Evolutionary conservation across 2,113 vertebrate genomes (phyloP).

Genomic region (Urocolius indicus): DNA sequence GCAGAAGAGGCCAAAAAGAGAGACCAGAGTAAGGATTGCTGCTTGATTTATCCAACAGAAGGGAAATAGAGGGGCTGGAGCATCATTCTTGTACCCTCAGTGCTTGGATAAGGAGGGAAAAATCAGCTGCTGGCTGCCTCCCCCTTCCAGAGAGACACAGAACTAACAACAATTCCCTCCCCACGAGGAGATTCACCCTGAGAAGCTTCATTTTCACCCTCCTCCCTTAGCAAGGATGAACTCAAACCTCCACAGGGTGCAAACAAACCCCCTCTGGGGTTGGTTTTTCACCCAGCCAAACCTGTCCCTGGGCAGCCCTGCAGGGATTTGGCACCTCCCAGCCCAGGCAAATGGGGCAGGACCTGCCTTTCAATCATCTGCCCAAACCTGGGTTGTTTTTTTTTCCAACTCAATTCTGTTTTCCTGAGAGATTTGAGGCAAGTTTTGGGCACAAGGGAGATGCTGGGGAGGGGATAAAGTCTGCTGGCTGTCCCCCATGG

Average conservation of each 20-base stretch:
- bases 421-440: neutral
- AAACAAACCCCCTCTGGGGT: neutral
- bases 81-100: neutral
- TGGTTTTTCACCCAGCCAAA: neutral
- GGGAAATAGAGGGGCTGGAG: neutral
- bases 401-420: too few species aligned
- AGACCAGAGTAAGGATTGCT: too few species aligned
- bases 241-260: neutral
- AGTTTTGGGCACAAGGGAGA: neutral
- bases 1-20: too few species aligned
- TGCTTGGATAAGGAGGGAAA: neutral
- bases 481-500: neutral
- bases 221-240: accelerated
- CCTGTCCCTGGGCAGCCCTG: accelerated
- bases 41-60: too few species aligned
- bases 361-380: neutral
- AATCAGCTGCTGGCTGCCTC: neutral
- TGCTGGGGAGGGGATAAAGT: neutral
- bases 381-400: constrained; percentile 5
- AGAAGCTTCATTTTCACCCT: neutral
- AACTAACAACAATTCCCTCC: neutral
- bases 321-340: neutral
- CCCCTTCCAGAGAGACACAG: neutral
- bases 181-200: neutral
- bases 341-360: neutral